Percentiles rank a stretch among this genome's conserved stretches.
Evolutionary conservation across 2,888 invertebrate genomes (phyloP).

Genomic region (Pelosia muscerda): DNA sequence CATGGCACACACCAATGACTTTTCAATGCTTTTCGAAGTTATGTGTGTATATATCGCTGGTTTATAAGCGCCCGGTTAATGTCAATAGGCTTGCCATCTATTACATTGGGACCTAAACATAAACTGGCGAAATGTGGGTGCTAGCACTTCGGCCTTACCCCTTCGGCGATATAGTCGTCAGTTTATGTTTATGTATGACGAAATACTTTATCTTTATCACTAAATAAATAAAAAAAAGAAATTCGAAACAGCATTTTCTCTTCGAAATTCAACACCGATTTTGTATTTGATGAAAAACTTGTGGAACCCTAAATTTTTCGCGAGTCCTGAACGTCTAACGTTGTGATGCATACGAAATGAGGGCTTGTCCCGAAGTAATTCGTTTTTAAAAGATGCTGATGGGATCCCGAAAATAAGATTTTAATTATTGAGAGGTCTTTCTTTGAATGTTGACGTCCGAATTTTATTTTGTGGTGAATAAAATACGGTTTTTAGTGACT

Average conservation of each 20-base stretch:
- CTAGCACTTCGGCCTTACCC: too few species aligned
- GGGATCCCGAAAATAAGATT: conserved; percentile 56
- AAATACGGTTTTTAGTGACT: background rate
- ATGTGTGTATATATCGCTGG: too few species aligned
- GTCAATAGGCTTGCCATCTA: too few species aligned
- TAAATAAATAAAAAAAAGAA: too few species aligned
- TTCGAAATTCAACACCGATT: background rate
- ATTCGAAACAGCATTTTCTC: background rate
- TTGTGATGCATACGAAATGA: conserved; percentile 73
- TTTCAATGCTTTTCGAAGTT: too few species aligned
- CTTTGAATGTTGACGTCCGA: conserved; percentile 57
- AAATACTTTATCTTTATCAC: too few species aligned
- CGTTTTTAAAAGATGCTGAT: conserved; percentile 58
- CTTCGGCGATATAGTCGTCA: too few species aligned
- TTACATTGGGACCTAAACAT: too few species aligned
- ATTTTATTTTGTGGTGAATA: conserved; percentile 17
- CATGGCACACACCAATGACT: too few species aligned
- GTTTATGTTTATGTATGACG: too few species aligned
- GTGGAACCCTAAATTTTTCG: conserved; percentile 53
- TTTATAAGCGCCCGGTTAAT: too few species aligned
- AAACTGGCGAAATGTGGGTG: too few species aligned
- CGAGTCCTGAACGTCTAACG: conserved; percentile 51
- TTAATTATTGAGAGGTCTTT: conserved; percentile 69
- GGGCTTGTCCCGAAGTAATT: conserved; percentile 61
- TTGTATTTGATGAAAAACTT: conserved; percentile 2